phyloP scores from a whole-genome alignment of 2,113 vertebrate genomes.

The Panthera uncia region DNA sequence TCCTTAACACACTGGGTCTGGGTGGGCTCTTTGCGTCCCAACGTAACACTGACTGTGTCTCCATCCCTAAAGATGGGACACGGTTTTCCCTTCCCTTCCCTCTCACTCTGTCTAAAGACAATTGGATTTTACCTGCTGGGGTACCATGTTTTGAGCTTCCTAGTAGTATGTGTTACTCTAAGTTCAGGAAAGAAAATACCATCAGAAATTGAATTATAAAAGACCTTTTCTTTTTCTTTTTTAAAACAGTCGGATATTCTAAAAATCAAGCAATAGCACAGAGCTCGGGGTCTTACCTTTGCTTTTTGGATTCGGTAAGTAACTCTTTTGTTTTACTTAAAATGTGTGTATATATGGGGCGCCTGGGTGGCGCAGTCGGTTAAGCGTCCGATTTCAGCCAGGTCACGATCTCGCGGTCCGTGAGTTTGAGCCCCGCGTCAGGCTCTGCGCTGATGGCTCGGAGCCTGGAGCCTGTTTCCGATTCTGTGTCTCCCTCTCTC shows the following conservation, averaged over 20 bases:
- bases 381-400: no score
- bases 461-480: no score
- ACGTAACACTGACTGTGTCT: no score
- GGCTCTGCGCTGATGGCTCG: no score
- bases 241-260: conserved; percentile 93
- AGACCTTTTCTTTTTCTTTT: conserved; percentile 64
- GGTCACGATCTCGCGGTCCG: no score
- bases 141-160: neutral
- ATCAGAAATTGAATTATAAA: neutral
- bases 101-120: neutral
- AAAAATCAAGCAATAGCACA: conserved; percentile 95
- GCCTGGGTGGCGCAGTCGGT: no score
- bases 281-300: conserved; percentile 93
- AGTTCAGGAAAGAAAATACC: neutral
- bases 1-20: neutral
- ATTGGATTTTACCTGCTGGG: accelerated
- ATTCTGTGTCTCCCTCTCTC: no score
- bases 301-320: conserved; percentile 98
- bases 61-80: neutral
- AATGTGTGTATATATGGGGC: neutral
- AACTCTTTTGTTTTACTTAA: neutral
- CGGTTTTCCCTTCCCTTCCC: neutral
- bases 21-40: neutral
- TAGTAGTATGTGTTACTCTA: accelerated
- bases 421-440: no score